Base-by-base conservation (phyloP, 2,113 vertebrate genomes). In the Diphyllodes magnificus region DNA sequence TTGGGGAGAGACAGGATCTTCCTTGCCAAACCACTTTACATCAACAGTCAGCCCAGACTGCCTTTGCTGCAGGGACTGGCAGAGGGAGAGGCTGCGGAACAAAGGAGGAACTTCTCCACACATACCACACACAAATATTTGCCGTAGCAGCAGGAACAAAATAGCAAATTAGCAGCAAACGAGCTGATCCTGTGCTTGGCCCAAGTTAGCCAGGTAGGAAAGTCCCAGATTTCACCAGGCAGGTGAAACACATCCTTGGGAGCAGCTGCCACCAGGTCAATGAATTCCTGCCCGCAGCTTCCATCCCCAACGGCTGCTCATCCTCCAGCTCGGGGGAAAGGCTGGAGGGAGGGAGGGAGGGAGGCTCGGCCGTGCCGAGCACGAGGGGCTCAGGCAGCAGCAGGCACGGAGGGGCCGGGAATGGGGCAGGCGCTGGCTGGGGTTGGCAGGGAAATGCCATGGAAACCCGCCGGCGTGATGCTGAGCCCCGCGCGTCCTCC, bases 91-190 rank as follows among this genome's bases (percentile, higher is more conserved):
- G 93, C 86, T 72, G 65, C 2, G 17, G 59, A 95, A 93, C 96
- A 93, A 95, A 95, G 93, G 45, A 82, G 42, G 57, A 96, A 95
- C 91, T 76, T 92, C 96, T 92, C 92, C 81, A 11, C 90, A 44
- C 86, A 92, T 83, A 94, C 94, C 94, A 49, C 86, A 94, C 83
- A 84, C 94, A 96, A 96, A 95, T 96, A 96, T 96, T 95, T 97
- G 94, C 91, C 89, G 0, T 72, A 89, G 95, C 83, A 96, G 94
- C 94, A 86, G 91, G 92, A 90, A 94, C 47, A 94, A 93, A 94
- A 91, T 18, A 86, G 92, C 72, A 90, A 88, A 96, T 92, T 96
- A 95, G 88, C 95, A 82, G 85, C 82, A 79, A 96, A 93, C 15
- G 22, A 95, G 90, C 84, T 69, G 85, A 94, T 94, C 73, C 65